A percentile compares a stretch with the other conserved stretches of the same genome.
Conservation (phyloP, 2,113 vertebrate genomes). For the Carlito syrichta region DNA sequence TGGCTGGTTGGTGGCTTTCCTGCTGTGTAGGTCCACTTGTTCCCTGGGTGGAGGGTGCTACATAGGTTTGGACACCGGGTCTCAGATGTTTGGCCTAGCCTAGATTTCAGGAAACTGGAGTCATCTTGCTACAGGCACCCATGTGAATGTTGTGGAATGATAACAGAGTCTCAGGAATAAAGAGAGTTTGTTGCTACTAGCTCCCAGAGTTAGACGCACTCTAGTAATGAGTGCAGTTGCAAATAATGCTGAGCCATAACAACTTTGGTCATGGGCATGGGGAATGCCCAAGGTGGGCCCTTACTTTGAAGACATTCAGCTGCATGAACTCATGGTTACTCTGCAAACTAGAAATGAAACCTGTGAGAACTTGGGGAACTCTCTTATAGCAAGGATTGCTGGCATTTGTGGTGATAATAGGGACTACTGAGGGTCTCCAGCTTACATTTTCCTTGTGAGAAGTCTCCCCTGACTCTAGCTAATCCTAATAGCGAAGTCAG, state of each 20-base stretch:
- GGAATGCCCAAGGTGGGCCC: neutral
- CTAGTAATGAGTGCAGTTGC: neutral
- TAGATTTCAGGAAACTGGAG: neutral
- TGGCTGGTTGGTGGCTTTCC: neutral
- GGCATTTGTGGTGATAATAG: neutral
- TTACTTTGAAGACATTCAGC: neutral
- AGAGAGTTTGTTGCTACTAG: neutral
- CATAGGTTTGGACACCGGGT: neutral
- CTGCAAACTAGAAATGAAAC: neutral
- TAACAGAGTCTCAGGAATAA: neutral
- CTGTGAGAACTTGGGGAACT: neutral
- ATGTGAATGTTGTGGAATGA: neutral
- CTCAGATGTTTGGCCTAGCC: neutral
- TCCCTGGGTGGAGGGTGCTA: neutral
- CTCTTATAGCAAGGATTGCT: neutral
- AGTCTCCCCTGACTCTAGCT: neutral
- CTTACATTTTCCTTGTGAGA: neutral
- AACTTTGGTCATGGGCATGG: neutral
- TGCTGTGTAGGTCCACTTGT: neutral
- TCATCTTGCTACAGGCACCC: neutral
- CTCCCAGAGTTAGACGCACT: neutral
- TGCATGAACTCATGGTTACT: neutral
- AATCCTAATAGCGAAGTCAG: neutral
- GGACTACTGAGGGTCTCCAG: neutral
- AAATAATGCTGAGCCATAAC: neutral